phyloP scores from a whole-genome alignment of 1,140 invertebrate species.

The Drosophila bipectinata region DNA sequence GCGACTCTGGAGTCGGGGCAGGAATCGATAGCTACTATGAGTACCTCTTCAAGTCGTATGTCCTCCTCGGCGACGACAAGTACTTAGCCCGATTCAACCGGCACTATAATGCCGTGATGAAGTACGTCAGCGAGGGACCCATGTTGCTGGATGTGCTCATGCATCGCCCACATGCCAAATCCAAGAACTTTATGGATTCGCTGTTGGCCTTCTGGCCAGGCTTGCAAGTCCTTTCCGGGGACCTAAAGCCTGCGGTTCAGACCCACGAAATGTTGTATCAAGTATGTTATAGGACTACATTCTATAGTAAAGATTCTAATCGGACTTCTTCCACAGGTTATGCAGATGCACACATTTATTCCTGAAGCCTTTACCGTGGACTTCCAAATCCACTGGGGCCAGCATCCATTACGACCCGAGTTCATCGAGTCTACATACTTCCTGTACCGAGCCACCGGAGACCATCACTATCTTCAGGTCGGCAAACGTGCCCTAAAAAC shows the following conservation, averaged over 20 bases:
- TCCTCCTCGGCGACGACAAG: constrained; percentile 93
- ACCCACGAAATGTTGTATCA: constrained; percentile 99
- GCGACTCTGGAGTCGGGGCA: constrained; percentile 98
- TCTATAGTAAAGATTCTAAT: neutral
- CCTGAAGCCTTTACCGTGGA: constrained; percentile 98
- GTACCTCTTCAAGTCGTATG: constrained; percentile 97
- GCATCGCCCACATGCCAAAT: constrained; percentile 97
- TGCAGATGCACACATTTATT: constrained; percentile 98
- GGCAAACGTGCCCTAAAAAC: constrained; percentile 95
- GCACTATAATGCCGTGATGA: constrained; percentile 99
- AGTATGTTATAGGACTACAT: constrained; percentile 75
- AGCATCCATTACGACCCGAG: constrained; percentile 98
- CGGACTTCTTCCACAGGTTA: constrained; percentile 84
- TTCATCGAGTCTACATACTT: constrained; percentile 99
- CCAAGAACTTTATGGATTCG: constrained; percentile 98
- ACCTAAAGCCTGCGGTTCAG: constrained; percentile 97
- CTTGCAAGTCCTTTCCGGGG: constrained; percentile 94
- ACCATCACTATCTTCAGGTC: constrained; percentile 97
- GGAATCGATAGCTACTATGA: constrained; percentile 99
- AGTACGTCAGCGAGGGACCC: constrained; percentile 97
- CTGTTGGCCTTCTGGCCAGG: constrained; percentile 99
- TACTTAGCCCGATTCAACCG: constrained; percentile 97
- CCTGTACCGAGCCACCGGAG: constrained; percentile 96
- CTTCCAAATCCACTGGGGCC: constrained; percentile 98
- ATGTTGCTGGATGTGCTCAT: constrained; percentile 99